phyloP scores from a whole-genome alignment of 2,797 vertebrate species.

The Yasuhikotakia modesta region DNA sequence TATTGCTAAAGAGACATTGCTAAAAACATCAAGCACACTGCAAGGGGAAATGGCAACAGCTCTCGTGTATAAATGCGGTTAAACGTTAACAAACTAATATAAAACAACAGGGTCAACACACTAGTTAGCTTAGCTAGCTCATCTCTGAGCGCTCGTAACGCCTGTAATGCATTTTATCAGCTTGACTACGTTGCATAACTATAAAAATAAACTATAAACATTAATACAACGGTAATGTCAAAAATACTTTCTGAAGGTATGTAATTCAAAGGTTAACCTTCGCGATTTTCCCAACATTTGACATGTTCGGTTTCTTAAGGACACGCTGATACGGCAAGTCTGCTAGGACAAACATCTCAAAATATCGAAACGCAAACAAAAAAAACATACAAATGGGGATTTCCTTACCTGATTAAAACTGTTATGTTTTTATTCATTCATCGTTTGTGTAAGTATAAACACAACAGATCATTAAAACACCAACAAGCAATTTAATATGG shows the following conservation, averaged over 20 bases:
- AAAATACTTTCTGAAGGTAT: background rate
- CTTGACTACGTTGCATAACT: background rate
- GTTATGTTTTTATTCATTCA: too few relatives aligned
- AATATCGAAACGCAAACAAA: too few relatives aligned
- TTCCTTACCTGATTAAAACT: too few relatives aligned
- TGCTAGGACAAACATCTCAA: background rate
- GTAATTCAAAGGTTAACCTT: constrained; percentile 31
- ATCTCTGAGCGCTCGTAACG: background rate
- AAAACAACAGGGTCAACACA: background rate
- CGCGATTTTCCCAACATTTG: constrained; percentile 54
- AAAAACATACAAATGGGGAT: too few relatives aligned
- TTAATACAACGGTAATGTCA: background rate
- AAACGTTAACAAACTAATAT: background rate
- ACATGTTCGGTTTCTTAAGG: constrained; percentile 54
- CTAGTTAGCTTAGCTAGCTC: constrained; percentile 28
- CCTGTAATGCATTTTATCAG: background rate
- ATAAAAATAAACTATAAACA: background rate
- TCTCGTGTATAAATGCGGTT: background rate
- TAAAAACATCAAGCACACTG: too few relatives aligned
- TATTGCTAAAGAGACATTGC: too few relatives aligned
- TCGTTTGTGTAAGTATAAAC: too few relatives aligned
- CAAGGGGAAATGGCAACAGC: too few relatives aligned
- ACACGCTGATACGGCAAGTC: constrained; percentile 63
- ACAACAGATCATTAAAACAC: too few relatives aligned
- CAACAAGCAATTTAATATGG: too few relatives aligned